Evolutionary conservation across 2,797 vertebrate genomes (phyloP).

Genomic region (Chromis chromis): DNA sequence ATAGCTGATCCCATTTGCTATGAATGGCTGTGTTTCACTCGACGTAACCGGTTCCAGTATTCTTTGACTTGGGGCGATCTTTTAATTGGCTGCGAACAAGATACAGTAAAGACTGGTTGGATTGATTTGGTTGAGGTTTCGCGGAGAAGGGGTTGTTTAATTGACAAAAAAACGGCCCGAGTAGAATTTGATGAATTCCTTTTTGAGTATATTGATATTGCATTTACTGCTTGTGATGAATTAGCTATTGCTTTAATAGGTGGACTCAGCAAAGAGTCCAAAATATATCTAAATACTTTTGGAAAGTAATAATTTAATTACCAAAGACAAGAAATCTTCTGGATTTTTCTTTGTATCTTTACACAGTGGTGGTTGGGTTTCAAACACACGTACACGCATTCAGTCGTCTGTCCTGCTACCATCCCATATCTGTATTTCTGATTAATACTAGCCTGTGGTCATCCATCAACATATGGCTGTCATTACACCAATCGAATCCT

Average conservation of each 20-base stretch:
- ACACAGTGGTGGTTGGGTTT: constrained; percentile 9
- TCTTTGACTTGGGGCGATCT: constrained; percentile 36
- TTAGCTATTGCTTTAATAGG: not conserved
- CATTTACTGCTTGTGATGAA: constrained; percentile 25
- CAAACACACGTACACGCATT: constrained; percentile 11
- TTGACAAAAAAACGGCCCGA: not conserved
- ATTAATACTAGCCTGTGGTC: constrained; percentile 81
- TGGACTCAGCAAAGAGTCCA: not conserved
- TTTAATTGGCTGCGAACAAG: constrained; percentile 26
- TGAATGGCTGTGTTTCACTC: constrained; percentile 12
- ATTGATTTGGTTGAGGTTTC: not conserved
- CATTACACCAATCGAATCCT: constrained; percentile 82
- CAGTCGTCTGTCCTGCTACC: constrained; percentile 47
- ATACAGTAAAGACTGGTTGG: not conserved
- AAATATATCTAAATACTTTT: constrained; percentile 2
- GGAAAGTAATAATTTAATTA: constrained; percentile 15
- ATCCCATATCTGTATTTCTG: constrained; percentile 79
- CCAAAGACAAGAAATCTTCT: constrained; percentile 3
- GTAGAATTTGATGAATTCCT: not conserved
- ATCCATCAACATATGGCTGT: constrained; percentile 85
- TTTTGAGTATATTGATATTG: constrained; percentile 2
- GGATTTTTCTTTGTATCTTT: constrained; percentile 11
- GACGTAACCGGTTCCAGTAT: constrained; percentile 6
- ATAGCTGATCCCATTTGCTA: too few species aligned
- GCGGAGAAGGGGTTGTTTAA: not conserved